Conservation (phyloP, 2,888 invertebrate genomes). For the Trissoscelio sp. region DNA sequence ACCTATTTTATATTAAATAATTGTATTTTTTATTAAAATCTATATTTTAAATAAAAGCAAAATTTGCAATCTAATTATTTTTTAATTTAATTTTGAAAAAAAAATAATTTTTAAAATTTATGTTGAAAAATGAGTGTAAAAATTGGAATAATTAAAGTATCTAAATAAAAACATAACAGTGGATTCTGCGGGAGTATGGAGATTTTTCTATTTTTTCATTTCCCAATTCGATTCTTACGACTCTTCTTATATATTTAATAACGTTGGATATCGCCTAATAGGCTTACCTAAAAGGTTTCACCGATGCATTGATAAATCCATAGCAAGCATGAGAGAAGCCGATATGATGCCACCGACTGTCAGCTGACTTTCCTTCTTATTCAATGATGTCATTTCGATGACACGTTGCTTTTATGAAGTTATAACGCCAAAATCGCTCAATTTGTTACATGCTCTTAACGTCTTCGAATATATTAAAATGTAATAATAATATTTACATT, state of each 20-base stretch:
- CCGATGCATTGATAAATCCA: constrained; percentile 80
- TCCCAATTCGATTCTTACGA: constrained; percentile 17
- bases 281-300: constrained; percentile 81
- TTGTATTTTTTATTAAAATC: too few species aligned
- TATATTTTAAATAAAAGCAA: too few species aligned
- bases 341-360: constrained; percentile 64
- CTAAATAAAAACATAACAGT: too few species aligned
- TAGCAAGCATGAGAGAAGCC: constrained; percentile 70
- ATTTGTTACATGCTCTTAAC: neutral
- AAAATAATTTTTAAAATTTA: too few species aligned
- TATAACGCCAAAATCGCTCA: constrained; percentile 18
- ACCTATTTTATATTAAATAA: too few species aligned
- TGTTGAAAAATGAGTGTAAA: too few species aligned
- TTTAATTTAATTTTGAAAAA: too few species aligned
- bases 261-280: constrained; percentile 80
- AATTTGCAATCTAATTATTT: too few species aligned
- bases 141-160: too few species aligned
- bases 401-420: constrained; percentile 28
- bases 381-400: constrained; percentile 46
- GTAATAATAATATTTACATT: neutral
- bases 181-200: too few species aligned
- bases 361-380: constrained; percentile 66
- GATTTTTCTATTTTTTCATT: neutral
- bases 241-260: constrained; percentile 78
- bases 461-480: too few species aligned